Percentiles rank a stretch among this genome's conserved stretches.
phyloP scores from a whole-genome alignment of 2,888 invertebrate genomes.

The Pollenia angustigena region DNA sequence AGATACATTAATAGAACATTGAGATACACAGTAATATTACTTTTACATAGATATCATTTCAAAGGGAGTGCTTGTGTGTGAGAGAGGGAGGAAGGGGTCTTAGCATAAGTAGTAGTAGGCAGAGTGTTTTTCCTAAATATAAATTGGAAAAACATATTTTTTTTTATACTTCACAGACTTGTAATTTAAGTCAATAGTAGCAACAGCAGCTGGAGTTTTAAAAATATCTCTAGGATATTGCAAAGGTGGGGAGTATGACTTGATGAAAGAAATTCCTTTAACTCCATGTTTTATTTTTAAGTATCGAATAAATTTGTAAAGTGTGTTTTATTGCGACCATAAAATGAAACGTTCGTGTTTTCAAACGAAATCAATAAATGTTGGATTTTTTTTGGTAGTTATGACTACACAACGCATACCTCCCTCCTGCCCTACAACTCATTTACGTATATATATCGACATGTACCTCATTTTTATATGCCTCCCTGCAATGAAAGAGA shows the following conservation, averaged over 20 bases:
- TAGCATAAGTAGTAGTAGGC: constrained; percentile 1
- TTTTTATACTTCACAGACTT: constrained; percentile 5
- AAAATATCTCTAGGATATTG: constrained; percentile 10
- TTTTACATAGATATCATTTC: constrained; percentile 6
- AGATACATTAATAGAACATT: constrained; percentile 1
- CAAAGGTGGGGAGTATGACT: background rate
- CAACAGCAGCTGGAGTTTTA: background rate
- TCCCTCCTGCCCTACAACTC: background rate
- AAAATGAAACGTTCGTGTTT: constrained; percentile 49
- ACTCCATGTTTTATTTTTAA: constrained; percentile 36
- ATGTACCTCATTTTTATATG: constrained; percentile 5
- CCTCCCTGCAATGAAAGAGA: background rate
- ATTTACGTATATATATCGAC: background rate
- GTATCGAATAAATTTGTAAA: constrained; percentile 58
- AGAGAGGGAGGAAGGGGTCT: background rate
- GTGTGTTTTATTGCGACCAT: constrained; percentile 56
- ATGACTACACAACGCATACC: constrained; percentile 16
- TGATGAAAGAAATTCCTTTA: background rate
- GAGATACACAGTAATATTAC: background rate
- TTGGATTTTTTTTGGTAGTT: constrained; percentile 41
- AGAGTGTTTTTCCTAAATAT: constrained; percentile 2
- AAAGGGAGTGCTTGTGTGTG: background rate
- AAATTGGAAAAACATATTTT: constrained; percentile 34
- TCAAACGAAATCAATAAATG: constrained; percentile 64
- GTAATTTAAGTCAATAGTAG: background rate